Percentiles rank a stretch among this genome's conserved stretches.
phyloP scores from a whole-genome alignment of 2,113 vertebrate genomes.

The Prionailurus viverrinus region DNA sequence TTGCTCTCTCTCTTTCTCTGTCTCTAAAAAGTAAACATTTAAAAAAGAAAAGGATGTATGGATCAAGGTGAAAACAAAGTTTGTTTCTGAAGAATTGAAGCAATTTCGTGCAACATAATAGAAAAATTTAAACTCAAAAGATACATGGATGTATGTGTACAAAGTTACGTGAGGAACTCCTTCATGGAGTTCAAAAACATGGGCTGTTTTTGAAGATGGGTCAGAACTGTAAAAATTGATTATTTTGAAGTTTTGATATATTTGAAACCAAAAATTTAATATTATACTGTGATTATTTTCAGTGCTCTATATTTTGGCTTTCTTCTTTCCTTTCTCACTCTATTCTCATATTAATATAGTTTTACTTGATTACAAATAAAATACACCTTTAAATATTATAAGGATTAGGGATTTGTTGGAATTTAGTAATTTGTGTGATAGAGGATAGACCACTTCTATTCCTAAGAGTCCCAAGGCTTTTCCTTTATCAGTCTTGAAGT shows the following conservation, averaged over 20 bases:
- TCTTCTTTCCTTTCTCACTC: neutral
- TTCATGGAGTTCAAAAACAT: too few relatives aligned
- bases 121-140: conserved; percentile 20
- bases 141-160: neutral
- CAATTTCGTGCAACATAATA: conserved; percentile 41
- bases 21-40: too few relatives aligned
- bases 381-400: neutral
- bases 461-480: neutral
- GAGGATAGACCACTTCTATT: neutral
- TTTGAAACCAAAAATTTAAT: neutral
- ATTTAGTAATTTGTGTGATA: conserved; percentile 32
- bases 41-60: neutral
- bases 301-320: neutral
- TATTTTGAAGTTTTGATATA: conserved; percentile 57
- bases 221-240: neutral
- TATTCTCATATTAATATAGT: neutral
- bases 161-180: neutral
- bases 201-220: conserved; percentile 10
- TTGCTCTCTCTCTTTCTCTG: too few relatives aligned
- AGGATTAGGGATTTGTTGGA: conserved; percentile 19
- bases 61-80: conserved; percentile 37
- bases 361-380: conserved; percentile 31
- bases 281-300: conserved; percentile 39
- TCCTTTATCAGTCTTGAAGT: conserved; percentile 29
- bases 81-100: conserved; percentile 42